phyloP scores from a whole-genome alignment of 2,113 vertebrate species.

The Apistogramma diplotaenia region DNA sequence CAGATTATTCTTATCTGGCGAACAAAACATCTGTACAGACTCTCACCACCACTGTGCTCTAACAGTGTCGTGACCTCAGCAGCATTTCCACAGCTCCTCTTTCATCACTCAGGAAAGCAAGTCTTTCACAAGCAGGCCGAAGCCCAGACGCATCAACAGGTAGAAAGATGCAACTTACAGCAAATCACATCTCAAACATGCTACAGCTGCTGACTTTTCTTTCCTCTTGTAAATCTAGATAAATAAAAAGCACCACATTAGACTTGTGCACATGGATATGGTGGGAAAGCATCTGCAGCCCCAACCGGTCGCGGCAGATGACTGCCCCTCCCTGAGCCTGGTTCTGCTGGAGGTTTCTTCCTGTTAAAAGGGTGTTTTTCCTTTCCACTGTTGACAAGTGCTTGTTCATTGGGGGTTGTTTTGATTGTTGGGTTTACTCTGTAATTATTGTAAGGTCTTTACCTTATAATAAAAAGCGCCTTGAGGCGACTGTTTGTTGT shows the following conservation, averaged over 20 bases:
- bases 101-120: conserved; percentile 37
- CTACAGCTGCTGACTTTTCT: fast-evolving
- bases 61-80: conserved; percentile 41
- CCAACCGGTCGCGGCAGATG: too few relatives aligned
- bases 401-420: too few relatives aligned
- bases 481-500: too few relatives aligned
- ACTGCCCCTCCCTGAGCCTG: too few relatives aligned
- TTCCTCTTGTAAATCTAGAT: fast-evolving
- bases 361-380: too few relatives aligned
- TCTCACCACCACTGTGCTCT: conserved; percentile 29
- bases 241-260: not conserved
- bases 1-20: conserved; percentile 83
- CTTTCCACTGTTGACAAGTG: too few relatives aligned
- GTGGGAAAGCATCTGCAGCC: not conserved
- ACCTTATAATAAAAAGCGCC: too few relatives aligned
- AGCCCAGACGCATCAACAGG: not conserved
- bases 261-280: not conserved
- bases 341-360: too few relatives aligned
- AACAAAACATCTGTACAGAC: conserved; percentile 68
- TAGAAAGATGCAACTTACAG: not conserved
- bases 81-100: conserved; percentile 17
- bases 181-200: not conserved
- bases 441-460: too few relatives aligned
- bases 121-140: not conserved
- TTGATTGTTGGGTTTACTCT: too few relatives aligned